phyloP scores from a whole-genome alignment of 1,140 invertebrate species.

The Frieseomelitta varia region DNA sequence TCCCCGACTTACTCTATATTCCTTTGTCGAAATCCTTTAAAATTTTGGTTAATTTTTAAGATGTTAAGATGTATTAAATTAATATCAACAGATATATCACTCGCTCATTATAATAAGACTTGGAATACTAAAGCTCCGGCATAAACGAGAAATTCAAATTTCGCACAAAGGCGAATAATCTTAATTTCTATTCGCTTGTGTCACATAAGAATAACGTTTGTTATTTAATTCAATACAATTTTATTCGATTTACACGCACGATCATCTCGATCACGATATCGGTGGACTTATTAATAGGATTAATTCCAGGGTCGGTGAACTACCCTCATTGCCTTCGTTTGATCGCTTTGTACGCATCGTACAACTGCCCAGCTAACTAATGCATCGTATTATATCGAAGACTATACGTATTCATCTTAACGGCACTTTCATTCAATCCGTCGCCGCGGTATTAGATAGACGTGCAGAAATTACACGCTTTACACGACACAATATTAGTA shows the following conservation, averaged over 20 bases:
- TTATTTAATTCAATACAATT: slow-evolving; percentile 6
- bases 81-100: too few species aligned
- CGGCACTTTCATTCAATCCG: slow-evolving; percentile 68
- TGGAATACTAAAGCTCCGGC: too few species aligned
- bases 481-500: slow-evolving; percentile 65
- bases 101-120: too few species aligned
- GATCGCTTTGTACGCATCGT: slow-evolving; percentile 60
- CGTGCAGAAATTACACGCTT: slow-evolving; percentile 63
- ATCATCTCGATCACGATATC: slow-evolving; percentile 38
- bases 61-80: too few species aligned
- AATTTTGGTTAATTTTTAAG: too few species aligned
- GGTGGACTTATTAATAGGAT: slow-evolving; percentile 57
- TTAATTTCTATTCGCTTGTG: neutral
- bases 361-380: slow-evolving; percentile 66
- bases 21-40: too few species aligned
- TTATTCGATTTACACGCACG: neutral
- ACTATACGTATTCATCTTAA: slow-evolving; percentile 67
- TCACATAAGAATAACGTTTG: neutral
- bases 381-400: slow-evolving; percentile 62
- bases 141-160: neutral
- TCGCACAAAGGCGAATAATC: neutral
- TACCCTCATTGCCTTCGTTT: slow-evolving; percentile 59
- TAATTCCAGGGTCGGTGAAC: slow-evolving; percentile 61
- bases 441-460: slow-evolving; percentile 59
- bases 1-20: too few species aligned